Conservation (phyloP, 2,888 invertebrate genomes). For the Tetropium fuscum region DNA sequence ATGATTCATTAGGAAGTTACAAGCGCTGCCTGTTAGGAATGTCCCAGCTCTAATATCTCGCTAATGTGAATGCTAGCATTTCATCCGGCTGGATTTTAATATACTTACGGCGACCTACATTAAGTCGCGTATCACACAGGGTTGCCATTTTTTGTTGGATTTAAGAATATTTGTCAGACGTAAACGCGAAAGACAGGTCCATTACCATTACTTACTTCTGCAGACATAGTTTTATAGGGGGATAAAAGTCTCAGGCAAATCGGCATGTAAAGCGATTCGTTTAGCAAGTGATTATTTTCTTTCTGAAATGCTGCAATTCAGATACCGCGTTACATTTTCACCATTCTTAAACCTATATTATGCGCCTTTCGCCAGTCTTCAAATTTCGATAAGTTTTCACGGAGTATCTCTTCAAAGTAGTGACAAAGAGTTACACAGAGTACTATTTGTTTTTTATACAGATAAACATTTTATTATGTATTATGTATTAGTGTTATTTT, state of each 20-base stretch:
- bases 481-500: too few relatives aligned
- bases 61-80: slow-evolving; percentile 46
- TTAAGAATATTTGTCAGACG: slow-evolving; percentile 6
- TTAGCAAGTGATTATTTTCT: too few relatives aligned
- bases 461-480: too few relatives aligned
- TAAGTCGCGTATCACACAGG: slow-evolving; percentile 31
- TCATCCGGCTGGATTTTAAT: slow-evolving; percentile 44
- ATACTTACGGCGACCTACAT: slow-evolving; percentile 40
- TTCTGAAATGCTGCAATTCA: too few relatives aligned
- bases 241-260: background rate
- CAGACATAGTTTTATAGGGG: background rate
- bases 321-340: too few relatives aligned
- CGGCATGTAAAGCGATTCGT: too few relatives aligned
- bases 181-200: background rate
- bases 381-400: too few relatives aligned
- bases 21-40: slow-evolving; percentile 42
- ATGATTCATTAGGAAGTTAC: slow-evolving; percentile 58
- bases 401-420: too few relatives aligned
- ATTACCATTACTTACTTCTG: slow-evolving; percentile 2
- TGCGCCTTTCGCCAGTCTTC: too few relatives aligned
- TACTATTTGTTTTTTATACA: too few relatives aligned
- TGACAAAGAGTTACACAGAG: too few relatives aligned
- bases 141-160: slow-evolving; percentile 33
- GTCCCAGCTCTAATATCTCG: slow-evolving; percentile 49
- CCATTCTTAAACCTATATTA: too few relatives aligned